These are phyloP conservation scores for Dolichallabes microphthalmus DNA, from an alignment of 2,113 vertebrate species.

Conservation along the genomic window DNA sequence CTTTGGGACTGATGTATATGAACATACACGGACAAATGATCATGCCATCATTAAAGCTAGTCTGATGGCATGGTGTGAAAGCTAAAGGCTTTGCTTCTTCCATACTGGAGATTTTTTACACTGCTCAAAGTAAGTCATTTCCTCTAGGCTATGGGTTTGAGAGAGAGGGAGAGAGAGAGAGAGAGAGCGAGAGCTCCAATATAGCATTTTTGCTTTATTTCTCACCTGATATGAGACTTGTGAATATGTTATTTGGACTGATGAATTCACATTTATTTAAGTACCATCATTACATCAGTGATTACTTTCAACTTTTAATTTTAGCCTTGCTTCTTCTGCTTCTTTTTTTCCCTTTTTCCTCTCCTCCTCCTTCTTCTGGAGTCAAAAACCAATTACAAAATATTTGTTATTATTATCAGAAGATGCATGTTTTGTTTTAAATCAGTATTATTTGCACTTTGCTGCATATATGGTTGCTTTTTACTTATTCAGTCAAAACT, in stretches of 20 bases:
- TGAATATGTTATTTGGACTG: background rate
- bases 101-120: slow-evolving; percentile 2
- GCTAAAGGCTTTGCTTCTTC: background rate
- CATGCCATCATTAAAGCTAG: background rate
- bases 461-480: too few species aligned
- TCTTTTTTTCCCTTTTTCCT: too few species aligned
- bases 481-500: too few species aligned
- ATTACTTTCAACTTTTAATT: background rate
- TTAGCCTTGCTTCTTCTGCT: background rate
- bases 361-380: background rate
- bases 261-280: background rate
- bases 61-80: background rate
- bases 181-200: background rate
- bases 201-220: background rate
- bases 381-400: background rate
- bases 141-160: background rate
- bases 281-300: background rate
- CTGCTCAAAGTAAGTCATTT: background rate
- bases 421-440: too few species aligned
- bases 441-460: too few species aligned
- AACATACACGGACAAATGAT: background rate
- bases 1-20: background rate
- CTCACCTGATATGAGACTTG: background rate
- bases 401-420: too few species aligned
- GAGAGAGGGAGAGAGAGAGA: background rate